Evolutionary conservation across 2,888 invertebrate species (phyloP).

Genomic region (Drosophila mimica): DNA sequence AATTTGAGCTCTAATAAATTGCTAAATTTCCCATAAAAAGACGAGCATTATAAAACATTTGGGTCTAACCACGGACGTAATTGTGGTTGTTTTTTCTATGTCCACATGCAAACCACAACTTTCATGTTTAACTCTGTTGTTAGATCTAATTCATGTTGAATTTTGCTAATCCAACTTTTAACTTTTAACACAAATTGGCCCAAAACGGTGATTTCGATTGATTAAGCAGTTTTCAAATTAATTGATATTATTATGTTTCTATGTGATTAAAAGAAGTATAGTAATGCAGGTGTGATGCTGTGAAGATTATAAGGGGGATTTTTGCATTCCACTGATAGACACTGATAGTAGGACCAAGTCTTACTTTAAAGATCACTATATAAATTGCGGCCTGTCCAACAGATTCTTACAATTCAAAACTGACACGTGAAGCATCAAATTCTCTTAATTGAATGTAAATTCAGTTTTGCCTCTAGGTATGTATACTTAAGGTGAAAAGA

Average conservation of each 20-base stretch:
- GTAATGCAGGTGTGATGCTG: not conserved
- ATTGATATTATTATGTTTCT: not conserved
- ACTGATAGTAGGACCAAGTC: not conserved
- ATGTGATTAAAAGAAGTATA: not conserved
- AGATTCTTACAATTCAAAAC: conserved; percentile 10
- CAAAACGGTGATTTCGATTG: not conserved
- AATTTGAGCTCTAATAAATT: conserved; percentile 15
- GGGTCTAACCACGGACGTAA: not conserved
- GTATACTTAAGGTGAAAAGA: conserved; percentile 37
- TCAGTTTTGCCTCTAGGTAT: conserved; percentile 16
- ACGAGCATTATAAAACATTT: not conserved
- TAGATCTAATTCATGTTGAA: not conserved
- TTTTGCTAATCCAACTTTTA: not conserved
- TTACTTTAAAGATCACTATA: not conserved
- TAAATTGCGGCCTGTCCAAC: not conserved
- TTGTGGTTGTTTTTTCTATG: not conserved
- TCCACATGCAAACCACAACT: not conserved
- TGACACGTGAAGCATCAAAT: conserved; percentile 41
- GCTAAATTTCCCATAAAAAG: not conserved
- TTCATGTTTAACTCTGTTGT: not conserved
- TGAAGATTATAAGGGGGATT: not conserved
- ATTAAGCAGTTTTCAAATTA: not conserved
- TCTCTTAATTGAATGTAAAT: conserved; percentile 12
- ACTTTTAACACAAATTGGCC: not conserved
- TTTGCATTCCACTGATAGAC: not conserved